Percentiles rank a stretch among this genome's conserved stretches.
Evolutionary conservation across 2,888 invertebrate species (phyloP).

Genomic region (Molanna angustata): DNA sequence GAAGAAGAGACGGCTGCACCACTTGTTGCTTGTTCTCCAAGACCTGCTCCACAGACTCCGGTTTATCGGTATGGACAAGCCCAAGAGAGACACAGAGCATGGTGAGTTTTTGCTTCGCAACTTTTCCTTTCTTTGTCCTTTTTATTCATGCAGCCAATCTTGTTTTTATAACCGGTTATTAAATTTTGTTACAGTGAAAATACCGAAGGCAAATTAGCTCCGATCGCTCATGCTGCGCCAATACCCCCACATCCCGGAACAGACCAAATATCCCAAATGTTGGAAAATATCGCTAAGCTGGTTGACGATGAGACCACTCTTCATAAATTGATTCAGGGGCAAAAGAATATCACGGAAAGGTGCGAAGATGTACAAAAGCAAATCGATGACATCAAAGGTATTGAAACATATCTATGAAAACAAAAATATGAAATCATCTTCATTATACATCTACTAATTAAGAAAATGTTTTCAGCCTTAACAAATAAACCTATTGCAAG

Average conservation of each 20-base stretch:
- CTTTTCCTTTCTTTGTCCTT: neutral
- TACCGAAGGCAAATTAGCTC: slow-evolving; percentile 30
- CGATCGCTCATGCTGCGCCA: slow-evolving; percentile 27
- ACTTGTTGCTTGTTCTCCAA: slow-evolving; percentile 60
- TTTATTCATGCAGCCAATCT: neutral
- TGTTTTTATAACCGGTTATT: neutral
- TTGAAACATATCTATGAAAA: neutral
- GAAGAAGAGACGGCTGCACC: slow-evolving; percentile 77
- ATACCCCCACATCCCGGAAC: slow-evolving; percentile 27
- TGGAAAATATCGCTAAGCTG: slow-evolving; percentile 6
- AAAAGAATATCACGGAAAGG: slow-evolving; percentile 24
- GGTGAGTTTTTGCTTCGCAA: slow-evolving; percentile 49
- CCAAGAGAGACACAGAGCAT: slow-evolving; percentile 46
- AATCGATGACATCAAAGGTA: slow-evolving; percentile 30
- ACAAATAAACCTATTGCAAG: slow-evolving; percentile 18
- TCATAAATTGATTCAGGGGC: slow-evolving; percentile 26
- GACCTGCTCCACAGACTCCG: slow-evolving; percentile 66
- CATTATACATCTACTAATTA: neutral
- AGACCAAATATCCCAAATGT: slow-evolving; percentile 15
- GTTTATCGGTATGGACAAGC: slow-evolving; percentile 68
- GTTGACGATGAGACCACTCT: slow-evolving; percentile 27
- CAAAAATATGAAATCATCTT: neutral
- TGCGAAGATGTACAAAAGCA: slow-evolving; percentile 27
- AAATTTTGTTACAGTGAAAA: slow-evolving; percentile 29
- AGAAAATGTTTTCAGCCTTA: slow-evolving; percentile 10